Base-by-base conservation (phyloP, 2,888 invertebrate species). In the Phrixothrix hirtus region DNA sequence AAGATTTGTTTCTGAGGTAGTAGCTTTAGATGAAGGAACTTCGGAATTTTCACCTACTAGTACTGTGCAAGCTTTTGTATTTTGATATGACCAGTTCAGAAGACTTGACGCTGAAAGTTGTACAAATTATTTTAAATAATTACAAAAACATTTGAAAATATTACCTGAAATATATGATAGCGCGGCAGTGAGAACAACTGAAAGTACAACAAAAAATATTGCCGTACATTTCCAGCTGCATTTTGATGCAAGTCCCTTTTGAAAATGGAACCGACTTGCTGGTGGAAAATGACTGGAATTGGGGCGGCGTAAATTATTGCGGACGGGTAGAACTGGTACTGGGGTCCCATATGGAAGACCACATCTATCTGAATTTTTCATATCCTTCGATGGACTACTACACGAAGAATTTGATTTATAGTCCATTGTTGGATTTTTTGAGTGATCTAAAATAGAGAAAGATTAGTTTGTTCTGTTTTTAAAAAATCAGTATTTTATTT, bases 211-310 rank as follows among this genome's bases (percentile, higher is more conserved):
- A 74, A 92, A 88, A 63, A 89, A 85, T 73, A 95, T 89, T 59
- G 94, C 92, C 64, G 92, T 87, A 78, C 94, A 92, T 77, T 90
- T 90, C 92, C 95, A 95, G 59, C 92, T 90, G 78, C 95, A 95
- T 68, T 85, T 83, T 65, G 90, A 88, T 49, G 89, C 86, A 67
- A 92, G 80, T 66, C 89, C 90, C 81, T 92, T 92, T 73, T 89
- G 86, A 77, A 92, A 91, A 77, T 90, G 92, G 79, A 91, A 90
- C 68, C 91, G 83, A 64, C 88, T 87, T 14, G 83, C 79, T 31
- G 82, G 83, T 60, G 87, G 85, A 73, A 88, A 89, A 76, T 88
- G 88, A 68, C 86, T 84, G 60, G 87, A 83, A 67, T 81, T 82
- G 64, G 84, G 81, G 66, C 80, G 77, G 63, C 86, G 80, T 59